Base-by-base conservation (phyloP, 2,888 invertebrate genomes). In the Aethes cnicana region DNA sequence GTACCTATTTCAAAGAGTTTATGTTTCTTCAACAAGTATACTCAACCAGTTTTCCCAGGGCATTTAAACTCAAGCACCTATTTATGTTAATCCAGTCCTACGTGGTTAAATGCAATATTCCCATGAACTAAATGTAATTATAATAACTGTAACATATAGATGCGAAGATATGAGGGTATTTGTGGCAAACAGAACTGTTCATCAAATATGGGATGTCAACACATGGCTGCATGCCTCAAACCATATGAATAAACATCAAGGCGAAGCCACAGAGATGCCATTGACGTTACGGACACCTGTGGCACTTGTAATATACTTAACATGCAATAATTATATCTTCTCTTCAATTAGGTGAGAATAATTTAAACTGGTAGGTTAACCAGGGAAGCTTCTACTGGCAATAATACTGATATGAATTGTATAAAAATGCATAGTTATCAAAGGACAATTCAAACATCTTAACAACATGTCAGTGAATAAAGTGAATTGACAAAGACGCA, bases 211-310 rank as follows among this genome's bases (percentile, higher is more conserved):
- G 57, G 42, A 61, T 57, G 60, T 64, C 62, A 65, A 66, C 49
- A 61, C 57, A 63, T 69, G 69, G 67, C 68, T 75, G 72, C 76
- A 73, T 69, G 69, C 69, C 68, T 64, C 71, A 63, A 69, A 76
- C 77, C 80, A 81, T 83, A 83, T 82, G 83, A 82, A 85, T 82
- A 86, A 79, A 81, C 80, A 81, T 82, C 80, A 85, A 85, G 87
- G 85, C 81, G 74, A 84, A 79, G 77, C 81, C 66, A 72, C 69
- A 68, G 68, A 70, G 66, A 65, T 63, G 64, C 66, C 58, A 58
- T 57, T 57, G 64, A 64, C 64, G 62, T 66, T 59, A 63, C 61
- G 56, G 58, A 58, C 57, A 54, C 62, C 49, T 58, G 53, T 48
- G 36, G 43, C 49, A 48, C 47, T 44, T 44, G 42, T 52, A 37